Conservation (phyloP, 2,113 vertebrate genomes). For the Burhinus oedicnemus region DNA sequence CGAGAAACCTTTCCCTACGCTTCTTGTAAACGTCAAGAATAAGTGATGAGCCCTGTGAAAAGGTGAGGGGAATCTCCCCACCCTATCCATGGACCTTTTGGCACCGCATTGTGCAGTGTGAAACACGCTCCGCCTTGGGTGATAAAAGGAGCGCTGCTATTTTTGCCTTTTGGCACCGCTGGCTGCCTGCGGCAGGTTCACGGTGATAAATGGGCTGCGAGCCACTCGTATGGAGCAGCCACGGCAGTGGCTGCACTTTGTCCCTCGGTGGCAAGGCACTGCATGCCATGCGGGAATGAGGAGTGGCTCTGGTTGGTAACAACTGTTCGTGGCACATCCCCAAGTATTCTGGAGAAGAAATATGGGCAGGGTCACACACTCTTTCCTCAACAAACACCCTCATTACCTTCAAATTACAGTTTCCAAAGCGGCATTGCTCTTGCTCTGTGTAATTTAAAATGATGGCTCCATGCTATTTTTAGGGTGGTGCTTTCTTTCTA, state of each 20-base stretch:
- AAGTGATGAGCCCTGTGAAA: slow-evolving; percentile 48
- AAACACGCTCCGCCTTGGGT: not conserved
- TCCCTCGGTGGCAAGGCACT: not conserved
- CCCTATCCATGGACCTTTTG: slow-evolving; percentile 43
- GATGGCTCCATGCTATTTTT: not conserved
- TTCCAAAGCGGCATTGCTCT: not conserved
- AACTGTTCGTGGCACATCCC: not conserved
- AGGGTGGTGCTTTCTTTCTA: not conserved
- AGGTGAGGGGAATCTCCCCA: slow-evolving; percentile 10
- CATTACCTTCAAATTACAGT: slow-evolving; percentile 5
- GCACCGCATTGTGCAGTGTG: not conserved
- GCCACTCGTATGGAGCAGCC: not conserved
- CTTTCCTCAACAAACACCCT: slow-evolving; percentile 10
- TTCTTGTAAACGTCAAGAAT: slow-evolving; percentile 54
- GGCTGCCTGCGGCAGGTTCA: not conserved
- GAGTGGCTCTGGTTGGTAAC: not conserved
- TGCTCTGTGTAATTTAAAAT: not conserved
- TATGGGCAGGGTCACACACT: not conserved
- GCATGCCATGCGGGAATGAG: accelerated
- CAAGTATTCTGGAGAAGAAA: not conserved
- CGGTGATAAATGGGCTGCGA: not conserved
- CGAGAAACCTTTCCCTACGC: slow-evolving; percentile 13
- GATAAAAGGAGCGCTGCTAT: slow-evolving; percentile 27
- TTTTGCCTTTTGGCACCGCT: slow-evolving; percentile 16
- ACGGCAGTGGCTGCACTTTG: accelerated